Percentiles rank a stretch among this genome's conserved stretches.
These are phyloP conservation scores for Caenorhabditis becei DNA, from an alignment of 2,888 invertebrate species.

Conservation along the genomic window DNA sequence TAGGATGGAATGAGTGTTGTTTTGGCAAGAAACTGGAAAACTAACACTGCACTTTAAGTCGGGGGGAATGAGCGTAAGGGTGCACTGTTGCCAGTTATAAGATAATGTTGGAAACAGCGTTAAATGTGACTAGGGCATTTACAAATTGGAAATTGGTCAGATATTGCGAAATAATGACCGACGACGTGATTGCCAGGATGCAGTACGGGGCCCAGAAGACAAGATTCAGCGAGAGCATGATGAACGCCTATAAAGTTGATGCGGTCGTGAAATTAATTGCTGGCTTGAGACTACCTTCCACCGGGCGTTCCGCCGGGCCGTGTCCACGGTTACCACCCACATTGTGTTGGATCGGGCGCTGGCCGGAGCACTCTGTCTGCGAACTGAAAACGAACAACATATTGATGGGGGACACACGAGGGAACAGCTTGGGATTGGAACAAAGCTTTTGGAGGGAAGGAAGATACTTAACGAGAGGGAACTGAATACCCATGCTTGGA, in stretches of 20 bases:
- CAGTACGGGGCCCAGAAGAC: constrained; percentile 73
- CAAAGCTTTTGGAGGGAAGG: constrained; percentile 41
- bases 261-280: background rate
- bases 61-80: background rate
- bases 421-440: constrained; percentile 12
- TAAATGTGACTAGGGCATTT: constrained; percentile 69
- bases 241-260: constrained; percentile 64
- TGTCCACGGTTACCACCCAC: constrained; percentile 65
- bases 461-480: constrained; percentile 42
- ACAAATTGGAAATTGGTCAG: constrained; percentile 69
- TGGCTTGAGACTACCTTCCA: constrained; percentile 53
- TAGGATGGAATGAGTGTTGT: constrained; percentile 5
- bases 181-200: constrained; percentile 65
- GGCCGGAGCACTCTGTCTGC: constrained; percentile 49
- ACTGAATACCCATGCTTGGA: constrained; percentile 29
- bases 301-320: constrained; percentile 62
- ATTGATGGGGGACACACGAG: background rate
- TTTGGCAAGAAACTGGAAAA: constrained; percentile 18
- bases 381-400: constrained; percentile 21
- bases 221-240: constrained; percentile 71
- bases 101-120: constrained; percentile 70
- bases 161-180: constrained; percentile 56
- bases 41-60: constrained; percentile 19
- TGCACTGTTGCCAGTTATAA: constrained; percentile 19
- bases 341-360: constrained; percentile 53